A percentile compares a stretch with the other conserved stretches of the same genome.
Evolutionary conservation across 2,888 invertebrate species (phyloP).

Genomic region (Antheraea assamensis): DNA sequence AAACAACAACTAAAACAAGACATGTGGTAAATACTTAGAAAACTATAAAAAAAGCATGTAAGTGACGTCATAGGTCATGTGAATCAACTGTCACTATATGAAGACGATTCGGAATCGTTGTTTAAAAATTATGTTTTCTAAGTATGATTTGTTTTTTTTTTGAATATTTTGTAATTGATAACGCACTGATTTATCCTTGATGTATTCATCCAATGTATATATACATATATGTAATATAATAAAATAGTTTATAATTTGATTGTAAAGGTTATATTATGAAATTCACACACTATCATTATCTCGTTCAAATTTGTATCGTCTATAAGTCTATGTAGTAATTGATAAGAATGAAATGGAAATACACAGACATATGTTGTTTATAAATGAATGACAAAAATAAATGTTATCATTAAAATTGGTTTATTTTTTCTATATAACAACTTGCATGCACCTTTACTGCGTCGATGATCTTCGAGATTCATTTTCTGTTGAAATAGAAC

Average conservation of each 20-base stretch:
- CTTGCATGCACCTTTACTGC: background rate
- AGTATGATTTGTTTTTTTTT: too few species aligned
- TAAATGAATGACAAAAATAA: background rate
- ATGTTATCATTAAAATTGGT: background rate
- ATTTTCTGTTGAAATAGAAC: too few species aligned
- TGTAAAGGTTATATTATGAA: background rate
- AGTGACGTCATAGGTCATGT: too few species aligned
- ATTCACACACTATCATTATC: background rate
- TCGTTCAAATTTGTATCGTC: background rate
- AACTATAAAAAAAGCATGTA: too few species aligned
- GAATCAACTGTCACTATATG: too few species aligned
- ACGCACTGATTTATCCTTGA: background rate
- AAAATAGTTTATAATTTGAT: background rate
- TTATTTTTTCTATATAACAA: background rate
- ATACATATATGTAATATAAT: background rate
- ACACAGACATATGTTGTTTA: conserved; percentile 5
- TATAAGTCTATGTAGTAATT: conserved; percentile 2
- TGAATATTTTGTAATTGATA: background rate
- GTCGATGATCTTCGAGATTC: too few species aligned
- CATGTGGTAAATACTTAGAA: too few species aligned
- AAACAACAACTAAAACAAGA: too few species aligned
- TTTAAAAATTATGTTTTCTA: too few species aligned
- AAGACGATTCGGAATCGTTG: too few species aligned
- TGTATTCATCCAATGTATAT: too few species aligned
- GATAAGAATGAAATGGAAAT: background rate